Base-by-base conservation (phyloP, 2,113 vertebrate genomes). In the Callopanchax toddi region DNA sequence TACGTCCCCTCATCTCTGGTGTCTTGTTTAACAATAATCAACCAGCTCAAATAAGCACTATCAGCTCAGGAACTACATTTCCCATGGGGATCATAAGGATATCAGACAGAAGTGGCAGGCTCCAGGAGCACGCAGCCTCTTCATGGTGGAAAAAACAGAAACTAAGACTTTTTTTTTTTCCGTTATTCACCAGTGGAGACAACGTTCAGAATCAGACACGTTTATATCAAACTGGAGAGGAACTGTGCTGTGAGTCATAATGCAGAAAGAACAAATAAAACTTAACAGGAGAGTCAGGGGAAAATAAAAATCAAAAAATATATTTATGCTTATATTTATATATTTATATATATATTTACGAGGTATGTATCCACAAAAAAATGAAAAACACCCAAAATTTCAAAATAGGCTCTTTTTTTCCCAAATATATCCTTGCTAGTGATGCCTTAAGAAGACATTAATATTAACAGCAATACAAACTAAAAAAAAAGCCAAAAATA, bases 301-400 rank as follows among this genome's bases (percentile, higher is more conserved):
- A 58, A 87, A 91, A 87, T 86, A 88, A 86, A 89, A 86, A 84
- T 91, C 88, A 81, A 87, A 92, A 92, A 92, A 92, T 89, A 87
- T 89, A 91, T 93, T 87, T 92, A 89, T 87, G 83, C 82, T 85
- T 86, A 89, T 89, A 86, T 90, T 71, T 89, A 83, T 89, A 89
- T 88, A 89, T 87, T 83, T 91, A 81, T 91, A 65, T 91, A 89
- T 90, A 89, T 88, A 90, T 91, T 89, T 91, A 89, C 82, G 91
- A 93, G 92, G 92, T 91, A 92, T 91, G 86, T 91, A 81, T 92
- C 78, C 89, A 91, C 91, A 86, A 81, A 86, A 67, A 71, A 59
- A 67, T 46, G 74, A 32, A 77, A 87, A 83, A 81, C 69, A 77
- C 64, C 60, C 79, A 84, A 73, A 80, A 74, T 71, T 81, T 84